Percentiles rank a stretch among this genome's conserved stretches.
These are phyloP conservation scores for Unio pictorum DNA, from an alignment of 2,888 invertebrate species.

Conservation along the genomic window DNA sequence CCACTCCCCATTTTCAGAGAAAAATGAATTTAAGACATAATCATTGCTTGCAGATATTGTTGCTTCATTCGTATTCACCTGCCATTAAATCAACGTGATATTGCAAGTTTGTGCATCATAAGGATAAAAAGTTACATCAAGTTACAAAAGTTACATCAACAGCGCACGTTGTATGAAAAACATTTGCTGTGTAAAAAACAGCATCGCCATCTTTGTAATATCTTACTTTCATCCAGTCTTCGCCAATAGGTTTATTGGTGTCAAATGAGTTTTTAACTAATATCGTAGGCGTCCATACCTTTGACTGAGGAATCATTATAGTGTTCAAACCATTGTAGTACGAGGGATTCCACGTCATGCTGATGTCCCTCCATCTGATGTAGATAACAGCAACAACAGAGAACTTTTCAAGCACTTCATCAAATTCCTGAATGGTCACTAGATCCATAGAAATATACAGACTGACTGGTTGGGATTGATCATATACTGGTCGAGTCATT, in stretches of 20 bases:
- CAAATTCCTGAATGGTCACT: conserved; percentile 27
- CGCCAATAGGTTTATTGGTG: conserved; percentile 16
- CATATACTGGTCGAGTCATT: conserved; percentile 7
- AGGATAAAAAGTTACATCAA: too few species aligned
- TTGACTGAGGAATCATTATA: conserved; percentile 3
- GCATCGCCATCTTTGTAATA: conserved; percentile 12
- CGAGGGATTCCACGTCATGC: conserved; percentile 24
- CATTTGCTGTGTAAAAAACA: not conserved
- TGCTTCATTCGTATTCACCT: conserved; percentile 9
- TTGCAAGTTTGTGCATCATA: too few species aligned
- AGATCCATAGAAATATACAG: conserved; percentile 22
- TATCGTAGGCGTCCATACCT: conserved; percentile 27
- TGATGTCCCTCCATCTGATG: conserved; percentile 12
- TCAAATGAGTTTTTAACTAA: not conserved
- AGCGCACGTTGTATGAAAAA: too few species aligned
- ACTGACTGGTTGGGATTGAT: conserved; percentile 14
- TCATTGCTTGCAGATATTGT: not conserved
- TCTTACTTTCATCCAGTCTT: conserved; percentile 10
- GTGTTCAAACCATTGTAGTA: conserved; percentile 11
- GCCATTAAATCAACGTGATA: conserved; percentile 18
- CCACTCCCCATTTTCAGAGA: conserved; percentile 7
- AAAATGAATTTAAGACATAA: not conserved
- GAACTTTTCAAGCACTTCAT: conserved; percentile 22
- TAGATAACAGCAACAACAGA: conserved; percentile 11
- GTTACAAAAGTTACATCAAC: too few species aligned